Percentiles rank a stretch among this genome's conserved stretches.
Evolutionary conservation across 2,113 vertebrate genomes (phyloP).

Genomic region (Poeciliopsis retropinna): DNA sequence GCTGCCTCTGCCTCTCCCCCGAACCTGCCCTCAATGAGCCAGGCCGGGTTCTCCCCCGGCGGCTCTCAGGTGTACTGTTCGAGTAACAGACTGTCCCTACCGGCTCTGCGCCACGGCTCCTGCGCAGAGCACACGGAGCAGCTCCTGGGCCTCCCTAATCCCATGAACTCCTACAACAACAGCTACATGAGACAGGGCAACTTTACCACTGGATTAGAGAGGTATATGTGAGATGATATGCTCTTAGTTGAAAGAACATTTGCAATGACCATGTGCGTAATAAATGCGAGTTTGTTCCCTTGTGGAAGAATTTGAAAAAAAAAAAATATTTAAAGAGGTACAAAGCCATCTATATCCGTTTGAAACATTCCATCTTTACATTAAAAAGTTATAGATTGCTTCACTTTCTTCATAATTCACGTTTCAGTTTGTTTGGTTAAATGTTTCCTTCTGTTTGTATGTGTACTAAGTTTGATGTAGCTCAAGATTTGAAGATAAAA

Average conservation of each 20-base stretch:
- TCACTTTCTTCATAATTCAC: conserved; percentile 16
- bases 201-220: conserved; percentile 87
- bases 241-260: background rate
- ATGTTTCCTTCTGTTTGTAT: conserved; percentile 10
- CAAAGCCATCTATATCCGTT: conserved; percentile 59
- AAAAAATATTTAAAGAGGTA: conserved; percentile 46
- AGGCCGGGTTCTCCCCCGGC: conserved; percentile 81
- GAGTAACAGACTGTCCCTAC: conserved; percentile 81
- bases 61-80: conserved; percentile 86
- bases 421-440: conserved; percentile 7
- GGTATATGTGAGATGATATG: conserved; percentile 86
- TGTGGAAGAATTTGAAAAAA: background rate
- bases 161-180: conserved; percentile 84
- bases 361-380: conserved; percentile 60
- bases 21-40: conserved; percentile 78
- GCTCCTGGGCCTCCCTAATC: conserved; percentile 82
- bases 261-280: background rate
- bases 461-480: conserved; percentile 55
- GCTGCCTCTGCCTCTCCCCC: conserved; percentile 84
- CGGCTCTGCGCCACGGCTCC: conserved; percentile 75
- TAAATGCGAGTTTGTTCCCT: background rate
- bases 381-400: conserved; percentile 2
- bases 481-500: conserved; percentile 22
- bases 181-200: conserved; percentile 88
- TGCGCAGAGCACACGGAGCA: conserved; percentile 88